Conservation (phyloP, 2,113 vertebrate genomes). For the Protobothrops flavoviridis region DNA sequence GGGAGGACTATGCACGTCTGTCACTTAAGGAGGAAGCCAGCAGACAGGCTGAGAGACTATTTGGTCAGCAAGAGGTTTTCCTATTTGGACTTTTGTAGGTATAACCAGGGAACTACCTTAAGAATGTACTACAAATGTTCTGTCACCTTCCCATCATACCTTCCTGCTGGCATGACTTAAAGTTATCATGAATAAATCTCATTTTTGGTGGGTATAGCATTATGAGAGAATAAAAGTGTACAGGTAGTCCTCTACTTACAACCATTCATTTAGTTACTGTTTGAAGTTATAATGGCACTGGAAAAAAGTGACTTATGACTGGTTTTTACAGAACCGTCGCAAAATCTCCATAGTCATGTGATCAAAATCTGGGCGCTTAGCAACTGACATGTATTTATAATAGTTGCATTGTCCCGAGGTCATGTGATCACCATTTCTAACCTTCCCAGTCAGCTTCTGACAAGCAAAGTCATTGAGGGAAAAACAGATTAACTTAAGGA, state of each 20-base stretch:
- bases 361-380: not conserved
- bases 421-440: not conserved
- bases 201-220: constrained; percentile 9
- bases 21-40: not conserved
- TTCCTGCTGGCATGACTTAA: constrained; percentile 1
- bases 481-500: not conserved
- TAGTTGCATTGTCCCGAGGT: not conserved
- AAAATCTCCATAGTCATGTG: not conserved
- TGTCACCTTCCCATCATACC: not conserved
- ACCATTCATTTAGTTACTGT: not conserved
- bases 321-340: not conserved
- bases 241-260: not conserved
- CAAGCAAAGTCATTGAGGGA: not conserved
- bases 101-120: not conserved
- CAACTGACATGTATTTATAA: not conserved
- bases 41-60: not conserved
- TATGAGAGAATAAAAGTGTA: constrained; percentile 37
- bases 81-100: not conserved
- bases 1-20: not conserved
- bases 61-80: not conserved
- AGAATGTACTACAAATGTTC: not conserved
- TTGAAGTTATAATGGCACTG: not conserved
- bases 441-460: not conserved
- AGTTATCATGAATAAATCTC: constrained; percentile 54
- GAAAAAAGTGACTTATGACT: not conserved